Conservation (phyloP, 2,113 vertebrate species). For the Maylandia zebra region DNA sequence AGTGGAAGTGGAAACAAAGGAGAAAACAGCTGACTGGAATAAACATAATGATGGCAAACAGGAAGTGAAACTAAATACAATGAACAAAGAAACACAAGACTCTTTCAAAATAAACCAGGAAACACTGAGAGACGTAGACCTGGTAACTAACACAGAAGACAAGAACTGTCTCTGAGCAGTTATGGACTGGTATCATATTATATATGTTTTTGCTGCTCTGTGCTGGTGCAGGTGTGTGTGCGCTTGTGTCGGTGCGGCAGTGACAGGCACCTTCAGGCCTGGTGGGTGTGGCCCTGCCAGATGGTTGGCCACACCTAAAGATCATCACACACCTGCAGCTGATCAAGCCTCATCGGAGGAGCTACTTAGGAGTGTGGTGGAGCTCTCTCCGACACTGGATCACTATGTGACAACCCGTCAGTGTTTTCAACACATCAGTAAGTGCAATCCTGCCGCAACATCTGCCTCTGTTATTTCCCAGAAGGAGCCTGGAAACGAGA, state of each 20-base stretch:
- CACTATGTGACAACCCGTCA: no score
- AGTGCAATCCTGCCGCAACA: no score
- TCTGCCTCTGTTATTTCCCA: no score
- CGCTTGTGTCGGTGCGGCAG: not conserved
- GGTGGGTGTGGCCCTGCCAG: no score
- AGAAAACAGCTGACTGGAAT: not conserved
- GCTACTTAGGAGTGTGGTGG: no score
- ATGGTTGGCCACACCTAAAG: not conserved
- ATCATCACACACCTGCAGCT: not conserved
- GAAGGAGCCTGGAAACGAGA: no score
- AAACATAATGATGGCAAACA: not conserved
- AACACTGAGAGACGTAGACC: not conserved
- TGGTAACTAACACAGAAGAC: not conserved
- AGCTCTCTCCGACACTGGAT: no score
- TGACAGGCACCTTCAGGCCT: not conserved
- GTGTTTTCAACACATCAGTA: no score
- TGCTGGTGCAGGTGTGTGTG: no score
- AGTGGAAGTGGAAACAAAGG: not conserved
- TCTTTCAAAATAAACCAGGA: not conserved
- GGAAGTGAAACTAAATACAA: not conserved
- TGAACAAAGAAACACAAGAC: not conserved
- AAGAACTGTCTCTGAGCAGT: not conserved
- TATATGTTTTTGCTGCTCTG: no score
- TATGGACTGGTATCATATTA: no score
- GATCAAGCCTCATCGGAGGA: not conserved